Evolutionary conservation across 2,797 vertebrate species (phyloP), one percentile per base, ranked within the genome.

Genomic region (Gymnopithys bicolor): DNA sequence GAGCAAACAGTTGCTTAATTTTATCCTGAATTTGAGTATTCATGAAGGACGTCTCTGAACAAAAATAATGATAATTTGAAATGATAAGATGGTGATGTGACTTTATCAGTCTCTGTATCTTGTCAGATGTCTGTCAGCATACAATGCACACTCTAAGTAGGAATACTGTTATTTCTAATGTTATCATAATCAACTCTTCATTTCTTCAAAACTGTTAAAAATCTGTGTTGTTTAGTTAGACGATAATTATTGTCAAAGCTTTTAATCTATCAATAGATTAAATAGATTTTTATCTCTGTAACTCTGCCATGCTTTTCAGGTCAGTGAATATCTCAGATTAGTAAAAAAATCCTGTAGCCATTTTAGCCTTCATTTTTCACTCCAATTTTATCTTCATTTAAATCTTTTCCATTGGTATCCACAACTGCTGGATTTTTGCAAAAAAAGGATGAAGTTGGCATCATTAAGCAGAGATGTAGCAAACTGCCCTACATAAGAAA

Each of bases 401-500:
- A 84, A 59, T 64, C 70, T 43, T 84, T 86, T 90, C 68, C 24
- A 7, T 66, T 59, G 78, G 16, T 63, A 32, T 87, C 48, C 10
- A 37, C 6, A 43, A 45, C 45, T 84, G 19, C 35, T 66, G 48
- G 17, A 32, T 49, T 88, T 91, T 59, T 71, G 27, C 4, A 59
- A 58, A 84, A 60, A 58, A 83, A 51, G 32, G 7, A 32, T 55
- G 41, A 81, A 70, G 27, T 13, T 84, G 49, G 10, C 28, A 68
- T 78, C 48, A 23, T 84, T 86, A 84, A 85, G 60, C 11, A 83
- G 75, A 83, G 46, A 17, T 78, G 15, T 71, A 68, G 30, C 46
- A 68, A 84, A 39, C 58, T 95, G 77, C 19, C 74, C 86, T 84
- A 53, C 30, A 62, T 95, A 78, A 64, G 33, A 94, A 58, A 90